Conservation (phyloP, 2,888 invertebrate species). For the Ophraella communa region DNA sequence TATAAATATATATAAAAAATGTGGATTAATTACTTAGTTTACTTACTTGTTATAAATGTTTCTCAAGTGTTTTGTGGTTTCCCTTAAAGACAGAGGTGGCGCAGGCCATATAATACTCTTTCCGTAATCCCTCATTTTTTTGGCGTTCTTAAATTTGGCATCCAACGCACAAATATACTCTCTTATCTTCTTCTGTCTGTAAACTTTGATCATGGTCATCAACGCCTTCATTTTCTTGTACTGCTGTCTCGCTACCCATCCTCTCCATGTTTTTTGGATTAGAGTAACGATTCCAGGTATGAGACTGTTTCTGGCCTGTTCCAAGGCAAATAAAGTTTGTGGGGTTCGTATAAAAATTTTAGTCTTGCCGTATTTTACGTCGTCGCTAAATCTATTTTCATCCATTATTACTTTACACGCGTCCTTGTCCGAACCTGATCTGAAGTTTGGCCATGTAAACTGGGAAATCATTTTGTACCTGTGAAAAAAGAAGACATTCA, state of each 20-base stretch:
- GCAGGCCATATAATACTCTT: constrained; percentile 83
- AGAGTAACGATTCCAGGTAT: constrained; percentile 91
- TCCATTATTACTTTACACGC: constrained; percentile 86
- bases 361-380: constrained; percentile 94
- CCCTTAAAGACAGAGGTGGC: constrained; percentile 73
- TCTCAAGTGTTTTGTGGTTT: constrained; percentile 68
- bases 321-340: constrained; percentile 87
- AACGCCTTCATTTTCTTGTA: constrained; percentile 89
- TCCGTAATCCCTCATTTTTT: constrained; percentile 75
- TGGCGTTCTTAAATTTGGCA: constrained; percentile 70
- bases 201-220: constrained; percentile 79
- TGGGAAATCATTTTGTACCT: constrained; percentile 97
- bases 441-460: constrained; percentile 97
- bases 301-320: constrained; percentile 83
- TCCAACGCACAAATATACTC: constrained; percentile 73
- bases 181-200: constrained; percentile 78
- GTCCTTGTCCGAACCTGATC: constrained; percentile 76
- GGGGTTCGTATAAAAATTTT: constrained; percentile 96
- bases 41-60: constrained; percentile 71
- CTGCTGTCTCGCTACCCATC: constrained; percentile 68
- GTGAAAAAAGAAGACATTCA: neutral
- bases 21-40: too few species aligned
- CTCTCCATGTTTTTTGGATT: constrained; percentile 96
- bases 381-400: constrained; percentile 76
- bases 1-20: too few species aligned